phyloP scores from a whole-genome alignment of 1,140 invertebrate species.

The Brachystomella parvula region DNA sequence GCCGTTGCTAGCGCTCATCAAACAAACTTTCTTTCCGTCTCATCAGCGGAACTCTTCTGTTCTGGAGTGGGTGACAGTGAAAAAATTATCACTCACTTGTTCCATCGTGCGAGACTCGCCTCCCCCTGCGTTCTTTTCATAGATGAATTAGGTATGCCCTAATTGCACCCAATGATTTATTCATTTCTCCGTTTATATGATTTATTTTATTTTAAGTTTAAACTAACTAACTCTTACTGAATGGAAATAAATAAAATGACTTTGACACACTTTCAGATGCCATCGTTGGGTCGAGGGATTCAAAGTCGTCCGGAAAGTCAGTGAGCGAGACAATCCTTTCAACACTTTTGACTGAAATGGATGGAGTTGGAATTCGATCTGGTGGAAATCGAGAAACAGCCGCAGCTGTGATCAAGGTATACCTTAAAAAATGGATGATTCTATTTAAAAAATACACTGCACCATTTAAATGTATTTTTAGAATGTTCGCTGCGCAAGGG shows the following conservation, averaged over 20 bases:
- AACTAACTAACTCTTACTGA: slow-evolving; percentile 1
- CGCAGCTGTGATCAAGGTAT: not conserved
- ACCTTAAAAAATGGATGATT: not conserved
- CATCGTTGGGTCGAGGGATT: slow-evolving; percentile 50
- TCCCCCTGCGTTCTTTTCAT: slow-evolving; percentile 64
- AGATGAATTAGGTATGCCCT: slow-evolving; percentile 58
- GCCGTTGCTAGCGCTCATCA: slow-evolving; percentile 55
- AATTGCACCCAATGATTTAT: not conserved
- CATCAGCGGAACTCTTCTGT: slow-evolving; percentile 58
- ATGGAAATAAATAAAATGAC: not conserved
- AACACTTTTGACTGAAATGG: slow-evolving; percentile 60
- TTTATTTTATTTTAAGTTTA: not conserved
- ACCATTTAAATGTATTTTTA: slow-evolving; percentile 7
- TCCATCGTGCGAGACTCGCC: slow-evolving; percentile 56
- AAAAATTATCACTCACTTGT: slow-evolving; percentile 53
- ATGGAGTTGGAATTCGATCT: slow-evolving; percentile 51
- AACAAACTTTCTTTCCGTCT: slow-evolving; percentile 55
- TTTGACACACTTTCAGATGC: no score
- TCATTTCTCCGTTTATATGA: no score
- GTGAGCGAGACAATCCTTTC: slow-evolving; percentile 56
- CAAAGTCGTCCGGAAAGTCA: slow-evolving; percentile 43
- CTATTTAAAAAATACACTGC: no score
- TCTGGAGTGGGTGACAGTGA: slow-evolving; percentile 60
- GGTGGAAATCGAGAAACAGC: no score
- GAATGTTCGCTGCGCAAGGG: no score